Conservation (phyloP, 2,113 vertebrate species). For the Ptilonorhynchus violaceus region DNA sequence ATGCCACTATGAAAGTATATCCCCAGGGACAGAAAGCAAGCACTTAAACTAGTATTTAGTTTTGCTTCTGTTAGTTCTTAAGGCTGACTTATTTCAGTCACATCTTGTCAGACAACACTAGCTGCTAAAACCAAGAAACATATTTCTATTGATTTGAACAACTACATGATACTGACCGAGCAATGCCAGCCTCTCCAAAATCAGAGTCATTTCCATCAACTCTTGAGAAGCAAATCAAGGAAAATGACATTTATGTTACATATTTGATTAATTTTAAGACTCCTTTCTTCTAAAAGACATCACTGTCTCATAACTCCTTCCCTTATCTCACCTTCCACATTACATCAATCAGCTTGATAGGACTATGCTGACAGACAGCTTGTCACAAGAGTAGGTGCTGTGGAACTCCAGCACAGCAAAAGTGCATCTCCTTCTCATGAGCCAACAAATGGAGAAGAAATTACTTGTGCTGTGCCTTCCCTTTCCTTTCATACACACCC, state of each 20-base stretch:
- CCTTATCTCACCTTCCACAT: not conserved
- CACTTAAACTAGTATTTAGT: not conserved
- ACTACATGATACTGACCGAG: not conserved
- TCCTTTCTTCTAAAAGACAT: not conserved
- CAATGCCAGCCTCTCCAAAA: not conserved
- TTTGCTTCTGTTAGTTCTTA: not conserved
- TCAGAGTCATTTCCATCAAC: not conserved
- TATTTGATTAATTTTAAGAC: not conserved
- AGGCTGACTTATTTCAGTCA: not conserved
- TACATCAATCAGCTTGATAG: not conserved
- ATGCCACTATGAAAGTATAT: not conserved
- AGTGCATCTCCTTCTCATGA: not conserved
- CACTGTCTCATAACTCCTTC: not conserved
- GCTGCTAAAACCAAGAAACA: not conserved
- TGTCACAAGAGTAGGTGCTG: not conserved
- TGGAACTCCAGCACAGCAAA: not conserved
- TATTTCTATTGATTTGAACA: not conserved
- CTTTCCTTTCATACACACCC: not conserved
- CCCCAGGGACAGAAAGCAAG: not conserved
- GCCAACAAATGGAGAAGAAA: not conserved
- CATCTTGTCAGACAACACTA: not conserved
- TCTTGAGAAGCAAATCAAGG: not conserved
- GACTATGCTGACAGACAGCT: not conserved
- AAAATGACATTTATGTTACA: not conserved
- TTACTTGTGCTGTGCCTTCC: not conserved